Evolutionary conservation across 2,888 invertebrate species (phyloP).

Genomic region (Nephrotoma guestfalica): DNA sequence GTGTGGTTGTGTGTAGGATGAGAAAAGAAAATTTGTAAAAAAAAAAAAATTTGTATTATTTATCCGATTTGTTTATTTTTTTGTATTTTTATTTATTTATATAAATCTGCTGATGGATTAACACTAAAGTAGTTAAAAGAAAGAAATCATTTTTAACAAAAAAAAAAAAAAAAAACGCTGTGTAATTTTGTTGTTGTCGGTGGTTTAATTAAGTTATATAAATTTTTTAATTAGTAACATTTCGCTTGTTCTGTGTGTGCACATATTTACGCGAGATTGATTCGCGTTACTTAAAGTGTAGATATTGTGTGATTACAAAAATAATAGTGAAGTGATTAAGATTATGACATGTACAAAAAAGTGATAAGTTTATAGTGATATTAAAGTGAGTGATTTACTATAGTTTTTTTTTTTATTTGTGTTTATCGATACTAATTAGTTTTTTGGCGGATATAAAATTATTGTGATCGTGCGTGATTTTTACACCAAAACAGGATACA

Average conservation of each 20-base stretch:
- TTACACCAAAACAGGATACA: not conserved
- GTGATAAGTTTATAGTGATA: not conserved
- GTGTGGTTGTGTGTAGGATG: not conserved
- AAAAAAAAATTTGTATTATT: not conserved
- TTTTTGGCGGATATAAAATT: not conserved
- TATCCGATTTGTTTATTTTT: not conserved
- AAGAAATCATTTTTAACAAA: not conserved
- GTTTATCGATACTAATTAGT: not conserved
- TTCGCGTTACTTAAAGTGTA: not conserved
- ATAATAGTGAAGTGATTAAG: not conserved
- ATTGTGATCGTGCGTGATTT: not conserved
- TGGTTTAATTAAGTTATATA: not conserved
- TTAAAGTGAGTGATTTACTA: not conserved
- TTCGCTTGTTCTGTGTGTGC: not conserved
- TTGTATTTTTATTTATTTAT: not conserved
- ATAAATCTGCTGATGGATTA: not conserved
- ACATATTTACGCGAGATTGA: not conserved
- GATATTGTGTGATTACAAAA: not conserved
- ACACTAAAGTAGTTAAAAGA: not conserved
- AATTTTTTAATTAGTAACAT: not conserved
- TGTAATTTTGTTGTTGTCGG: not conserved
- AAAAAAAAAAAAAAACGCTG: not conserved
- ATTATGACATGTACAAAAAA: not conserved
- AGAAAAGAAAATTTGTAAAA: not conserved
- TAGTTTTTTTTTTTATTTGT: not conserved